These are phyloP conservation scores for Netelia inedita DNA, from an alignment of 2,888 invertebrate genomes.

Conservation along the genomic window DNA sequence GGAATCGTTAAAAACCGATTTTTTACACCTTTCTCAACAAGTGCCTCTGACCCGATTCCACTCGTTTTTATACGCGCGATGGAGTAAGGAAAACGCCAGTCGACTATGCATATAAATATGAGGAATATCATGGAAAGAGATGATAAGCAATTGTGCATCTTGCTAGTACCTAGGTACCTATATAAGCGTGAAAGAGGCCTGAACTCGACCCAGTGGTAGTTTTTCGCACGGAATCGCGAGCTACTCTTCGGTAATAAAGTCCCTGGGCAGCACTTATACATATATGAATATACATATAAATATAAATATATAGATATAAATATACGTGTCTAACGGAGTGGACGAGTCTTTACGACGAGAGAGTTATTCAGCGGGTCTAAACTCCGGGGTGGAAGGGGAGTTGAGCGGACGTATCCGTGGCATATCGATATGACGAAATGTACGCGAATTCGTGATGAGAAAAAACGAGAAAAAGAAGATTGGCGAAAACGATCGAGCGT, in stretches of 20 bases:
- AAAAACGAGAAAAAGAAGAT: background rate
- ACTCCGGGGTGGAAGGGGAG: conserved; percentile 2
- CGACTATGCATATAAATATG: conserved; percentile 25
- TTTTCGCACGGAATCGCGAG: conserved; percentile 25
- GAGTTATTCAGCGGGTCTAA: conserved; percentile 47
- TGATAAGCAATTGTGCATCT: conserved; percentile 11
- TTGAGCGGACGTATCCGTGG: background rate
- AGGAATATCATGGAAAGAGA: background rate
- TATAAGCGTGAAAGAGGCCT: conserved; percentile 30
- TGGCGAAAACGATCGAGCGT: no score
- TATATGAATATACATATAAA: background rate
- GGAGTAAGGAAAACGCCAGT: conserved; percentile 22
- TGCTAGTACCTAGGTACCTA: no score
- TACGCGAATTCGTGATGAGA: conserved; percentile 29
- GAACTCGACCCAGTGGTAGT: conserved; percentile 4
- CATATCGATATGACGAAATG: conserved; percentile 55
- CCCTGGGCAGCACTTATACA: background rate
- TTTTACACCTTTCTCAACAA: conserved; percentile 40
- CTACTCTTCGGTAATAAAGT: conserved; percentile 30
- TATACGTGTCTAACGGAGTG: background rate
- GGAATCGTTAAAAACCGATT: conserved; percentile 19
- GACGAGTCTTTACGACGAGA: conserved; percentile 36
- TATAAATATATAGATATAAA: background rate
- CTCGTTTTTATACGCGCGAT: conserved; percentile 19
- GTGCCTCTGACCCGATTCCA: conserved; percentile 45